Percentiles rank a stretch among this genome's conserved stretches.
Conservation (phyloP, 2,888 invertebrate species). For the Autographa pulchrina region DNA sequence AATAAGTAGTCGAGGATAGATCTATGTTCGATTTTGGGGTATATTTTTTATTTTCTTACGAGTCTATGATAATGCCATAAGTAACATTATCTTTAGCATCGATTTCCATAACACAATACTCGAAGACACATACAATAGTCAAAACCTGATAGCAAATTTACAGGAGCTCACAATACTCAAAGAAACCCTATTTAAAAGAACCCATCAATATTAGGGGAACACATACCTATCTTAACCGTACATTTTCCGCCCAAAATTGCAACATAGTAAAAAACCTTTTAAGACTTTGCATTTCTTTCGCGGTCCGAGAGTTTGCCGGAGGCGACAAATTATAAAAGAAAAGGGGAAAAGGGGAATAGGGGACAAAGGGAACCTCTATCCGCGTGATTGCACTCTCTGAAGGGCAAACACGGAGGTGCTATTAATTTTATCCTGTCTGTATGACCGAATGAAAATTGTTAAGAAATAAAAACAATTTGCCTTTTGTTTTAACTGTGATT, state of each 20-base stretch:
- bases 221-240: slow-evolving; percentile 5
- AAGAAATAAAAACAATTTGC: slow-evolving; percentile 5
- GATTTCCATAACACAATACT: neutral
- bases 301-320: slow-evolving; percentile 61
- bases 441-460: slow-evolving; percentile 12
- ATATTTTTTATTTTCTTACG: too few relatives aligned
- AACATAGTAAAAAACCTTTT: slow-evolving; percentile 63
- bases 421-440: slow-evolving; percentile 54
- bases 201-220: slow-evolving; percentile 3
- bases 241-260: slow-evolving; percentile 52
- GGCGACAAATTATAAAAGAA: slow-evolving; percentile 78
- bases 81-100: neutral
- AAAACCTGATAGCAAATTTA: too few relatives aligned
- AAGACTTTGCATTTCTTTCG: slow-evolving; percentile 73
- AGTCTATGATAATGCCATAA: too few relatives aligned
- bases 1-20: too few relatives aligned
- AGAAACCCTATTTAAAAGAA: slow-evolving; percentile 20
- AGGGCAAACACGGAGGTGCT: slow-evolving; percentile 59
- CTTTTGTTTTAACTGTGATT: neutral
- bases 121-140: too few relatives aligned
- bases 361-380: slow-evolving; percentile 69
- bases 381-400: slow-evolving; percentile 77
- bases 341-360: slow-evolving; percentile 67
- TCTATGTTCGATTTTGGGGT: too few relatives aligned
- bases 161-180: neutral